phyloP scores from a whole-genome alignment of 2,797 vertebrate species.

The Helicolenus hilgendorfi region DNA sequence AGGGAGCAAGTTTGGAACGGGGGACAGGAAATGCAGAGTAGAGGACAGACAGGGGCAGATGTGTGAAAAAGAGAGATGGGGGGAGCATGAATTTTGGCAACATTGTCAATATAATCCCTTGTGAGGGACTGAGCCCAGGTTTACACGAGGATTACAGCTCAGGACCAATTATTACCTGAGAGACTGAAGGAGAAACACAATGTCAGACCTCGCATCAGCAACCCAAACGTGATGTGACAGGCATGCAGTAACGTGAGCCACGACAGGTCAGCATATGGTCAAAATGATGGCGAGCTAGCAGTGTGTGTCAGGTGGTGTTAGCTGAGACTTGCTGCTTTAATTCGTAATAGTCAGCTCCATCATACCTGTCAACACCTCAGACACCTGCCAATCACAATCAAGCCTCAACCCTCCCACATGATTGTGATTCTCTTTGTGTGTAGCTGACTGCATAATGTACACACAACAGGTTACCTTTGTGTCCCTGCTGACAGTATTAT shows the following conservation, averaged over 20 bases:
- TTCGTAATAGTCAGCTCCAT: slow-evolving; percentile 52
- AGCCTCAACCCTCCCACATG: background rate
- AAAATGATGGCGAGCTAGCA: slow-evolving; percentile 63
- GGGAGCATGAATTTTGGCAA: slow-evolving; percentile 57
- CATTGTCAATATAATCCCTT: slow-evolving; percentile 77
- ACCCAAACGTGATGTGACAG: slow-evolving; percentile 68
- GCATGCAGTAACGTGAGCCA: slow-evolving; percentile 60
- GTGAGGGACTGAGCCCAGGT: slow-evolving; percentile 65
- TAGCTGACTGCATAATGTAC: slow-evolving; percentile 33
- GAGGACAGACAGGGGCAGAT: slow-evolving; percentile 27
- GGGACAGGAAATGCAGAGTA: slow-evolving; percentile 12
- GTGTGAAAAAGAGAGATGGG: slow-evolving; percentile 27
- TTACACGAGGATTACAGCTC: slow-evolving; percentile 82
- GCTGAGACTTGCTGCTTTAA: slow-evolving; percentile 28
- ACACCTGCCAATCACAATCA: slow-evolving; percentile 71
- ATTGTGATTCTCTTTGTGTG: slow-evolving; percentile 34
- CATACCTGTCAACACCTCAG: slow-evolving; percentile 63
- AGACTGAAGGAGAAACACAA: slow-evolving; percentile 75
- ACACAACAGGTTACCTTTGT: slow-evolving; percentile 68
- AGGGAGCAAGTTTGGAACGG: background rate
- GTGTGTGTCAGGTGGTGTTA: slow-evolving; percentile 63
- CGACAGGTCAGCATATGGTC: slow-evolving; percentile 68
- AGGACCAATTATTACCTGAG: slow-evolving; percentile 80
- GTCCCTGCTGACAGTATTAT: slow-evolving; percentile 70
- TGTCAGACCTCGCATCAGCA: slow-evolving; percentile 69